phyloP scores from a whole-genome alignment of 2,888 invertebrate genomes.

The Agrochola litura region DNA sequence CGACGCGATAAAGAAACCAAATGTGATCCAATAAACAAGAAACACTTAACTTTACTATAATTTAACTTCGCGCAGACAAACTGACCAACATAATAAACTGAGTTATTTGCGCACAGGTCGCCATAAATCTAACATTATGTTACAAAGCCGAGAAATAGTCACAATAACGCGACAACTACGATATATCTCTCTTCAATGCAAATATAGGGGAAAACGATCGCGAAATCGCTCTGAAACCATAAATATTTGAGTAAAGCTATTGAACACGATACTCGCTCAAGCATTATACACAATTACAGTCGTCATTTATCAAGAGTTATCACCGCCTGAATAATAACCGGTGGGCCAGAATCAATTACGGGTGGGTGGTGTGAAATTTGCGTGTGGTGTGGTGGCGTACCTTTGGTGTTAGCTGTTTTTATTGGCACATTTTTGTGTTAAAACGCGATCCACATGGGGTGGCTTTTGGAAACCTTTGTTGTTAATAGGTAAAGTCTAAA shows the following conservation, averaged over 20 bases:
- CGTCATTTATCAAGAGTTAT: constrained; percentile 79
- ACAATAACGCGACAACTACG: constrained; percentile 52
- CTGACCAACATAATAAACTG: constrained; percentile 50
- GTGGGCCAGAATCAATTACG: constrained; percentile 69
- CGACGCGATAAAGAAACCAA: constrained; percentile 22
- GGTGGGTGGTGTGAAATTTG: constrained; percentile 64
- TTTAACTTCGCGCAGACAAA: constrained; percentile 44
- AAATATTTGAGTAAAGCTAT: constrained; percentile 66
- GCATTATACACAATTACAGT: constrained; percentile 78
- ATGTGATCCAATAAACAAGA: constrained; percentile 47
- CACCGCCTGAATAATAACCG: constrained; percentile 75
- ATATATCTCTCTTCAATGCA: constrained; percentile 68
- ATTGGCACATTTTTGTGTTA: constrained; percentile 45
- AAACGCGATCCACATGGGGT: constrained; percentile 53
- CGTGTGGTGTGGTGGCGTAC: constrained; percentile 68
- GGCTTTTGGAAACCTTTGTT: constrained; percentile 7
- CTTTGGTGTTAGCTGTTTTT: constrained; percentile 22
- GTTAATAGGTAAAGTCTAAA: not conserved
- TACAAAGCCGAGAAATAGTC: constrained; percentile 60
- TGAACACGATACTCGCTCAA: constrained; percentile 57
- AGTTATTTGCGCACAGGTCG: constrained; percentile 51
- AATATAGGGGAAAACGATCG: constrained; percentile 65
- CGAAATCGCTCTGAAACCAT: constrained; percentile 56
- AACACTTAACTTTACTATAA: constrained; percentile 51
- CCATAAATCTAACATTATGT: constrained; percentile 59